These are phyloP conservation scores for Chaunax sp. DNA, from an alignment of 2,797 vertebrate species.

Conservation along the genomic window DNA sequence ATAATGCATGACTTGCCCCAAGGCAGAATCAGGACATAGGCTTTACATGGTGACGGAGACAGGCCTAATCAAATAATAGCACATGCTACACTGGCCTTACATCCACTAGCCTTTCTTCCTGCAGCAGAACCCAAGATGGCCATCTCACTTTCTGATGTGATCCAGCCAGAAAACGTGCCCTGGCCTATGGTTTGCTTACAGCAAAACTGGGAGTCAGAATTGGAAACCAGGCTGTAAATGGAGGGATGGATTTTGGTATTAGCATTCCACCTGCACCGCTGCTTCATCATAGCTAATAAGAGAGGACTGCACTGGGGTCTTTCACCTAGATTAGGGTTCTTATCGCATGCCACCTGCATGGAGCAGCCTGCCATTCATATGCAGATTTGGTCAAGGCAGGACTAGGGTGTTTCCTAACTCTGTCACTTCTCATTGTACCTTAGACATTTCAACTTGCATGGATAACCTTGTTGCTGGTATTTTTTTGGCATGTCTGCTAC, in stretches of 20 bases:
- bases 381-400: conserved; percentile 68
- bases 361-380: conserved; percentile 78
- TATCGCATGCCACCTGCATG: conserved; percentile 81
- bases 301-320: conserved; percentile 72
- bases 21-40: conserved; percentile 86
- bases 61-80: conserved; percentile 87
- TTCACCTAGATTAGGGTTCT: conserved; percentile 82
- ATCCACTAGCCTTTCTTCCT: conserved; percentile 52
- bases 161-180: conserved; percentile 40
- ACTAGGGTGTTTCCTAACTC: conserved; percentile 67
- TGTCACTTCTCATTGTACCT: conserved; percentile 73
- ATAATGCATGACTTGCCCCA: conserved; percentile 92
- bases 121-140: conserved; percentile 34
- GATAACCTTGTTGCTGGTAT: conserved; percentile 56
- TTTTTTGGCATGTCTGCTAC: conserved; percentile 53
- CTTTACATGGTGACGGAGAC: conserved; percentile 84
- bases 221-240: conserved; percentile 41
- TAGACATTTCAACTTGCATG: conserved; percentile 58
- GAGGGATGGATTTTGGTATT: conserved; percentile 69
- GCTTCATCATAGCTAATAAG: conserved; percentile 80
- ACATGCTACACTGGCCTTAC: conserved; percentile 77
- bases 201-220: conserved; percentile 48
- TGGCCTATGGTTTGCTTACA: conserved; percentile 61
- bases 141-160: conserved; percentile 59
- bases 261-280: conserved; percentile 72